phyloP scores from a whole-genome alignment of 2,888 invertebrate species.

The Platycheirus albimanus region DNA sequence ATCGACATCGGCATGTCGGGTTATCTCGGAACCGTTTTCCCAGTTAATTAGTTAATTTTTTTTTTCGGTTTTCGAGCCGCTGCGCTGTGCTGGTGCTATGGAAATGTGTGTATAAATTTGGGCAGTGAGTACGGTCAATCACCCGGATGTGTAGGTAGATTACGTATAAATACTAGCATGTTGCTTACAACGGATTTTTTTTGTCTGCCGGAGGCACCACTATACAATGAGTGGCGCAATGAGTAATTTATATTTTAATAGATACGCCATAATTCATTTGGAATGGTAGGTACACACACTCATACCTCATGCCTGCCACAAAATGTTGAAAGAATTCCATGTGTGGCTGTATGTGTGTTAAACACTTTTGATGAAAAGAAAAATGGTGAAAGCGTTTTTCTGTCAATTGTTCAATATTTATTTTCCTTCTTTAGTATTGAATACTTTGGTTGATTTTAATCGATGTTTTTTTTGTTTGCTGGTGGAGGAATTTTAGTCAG shows the following conservation, averaged over 20 bases:
- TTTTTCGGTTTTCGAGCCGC: constrained; percentile 13
- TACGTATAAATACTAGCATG: background rate
- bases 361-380: too few species aligned
- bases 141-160: constrained; percentile 56
- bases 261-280: background rate
- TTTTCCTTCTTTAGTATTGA: too few species aligned
- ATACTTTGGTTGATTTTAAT: too few species aligned
- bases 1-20: constrained; percentile 42
- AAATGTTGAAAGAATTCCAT: too few species aligned
- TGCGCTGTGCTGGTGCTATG: constrained; percentile 3
- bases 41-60: constrained; percentile 33
- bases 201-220: background rate
- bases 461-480: too few species aligned
- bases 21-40: constrained; percentile 50
- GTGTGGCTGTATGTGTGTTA: too few species aligned
- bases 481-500: too few species aligned
- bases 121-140: constrained; percentile 55
- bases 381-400: too few species aligned
- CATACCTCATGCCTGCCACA: too few species aligned
- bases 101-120: constrained; percentile 24
- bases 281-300: too few species aligned
- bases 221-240: too few species aligned
- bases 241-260: background rate
- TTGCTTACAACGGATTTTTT: background rate
- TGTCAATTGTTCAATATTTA: too few species aligned